Evolutionary conservation across 2,797 vertebrate species (phyloP).

Genomic region (Antennarius maculatus): DNA sequence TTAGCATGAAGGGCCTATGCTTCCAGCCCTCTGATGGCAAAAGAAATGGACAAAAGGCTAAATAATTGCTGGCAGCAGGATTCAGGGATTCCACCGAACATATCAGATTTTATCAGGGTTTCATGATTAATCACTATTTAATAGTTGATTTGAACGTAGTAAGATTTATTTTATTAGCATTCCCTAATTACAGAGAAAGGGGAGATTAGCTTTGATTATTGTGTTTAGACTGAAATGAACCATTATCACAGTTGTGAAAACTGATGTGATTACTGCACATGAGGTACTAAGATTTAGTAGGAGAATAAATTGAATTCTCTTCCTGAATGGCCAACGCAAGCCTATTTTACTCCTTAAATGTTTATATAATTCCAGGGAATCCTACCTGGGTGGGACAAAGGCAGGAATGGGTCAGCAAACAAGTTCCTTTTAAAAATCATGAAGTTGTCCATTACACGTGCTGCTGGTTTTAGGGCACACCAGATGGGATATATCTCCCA

Average conservation of each 20-base stretch:
- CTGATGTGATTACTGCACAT: constrained; percentile 48
- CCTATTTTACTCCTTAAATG: constrained; percentile 38
- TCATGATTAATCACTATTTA: constrained; percentile 64
- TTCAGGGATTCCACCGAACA: constrained; percentile 57
- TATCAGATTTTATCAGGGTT: constrained; percentile 61
- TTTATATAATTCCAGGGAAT: constrained; percentile 34
- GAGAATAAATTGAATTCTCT: constrained; percentile 47
- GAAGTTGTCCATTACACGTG: constrained; percentile 50
- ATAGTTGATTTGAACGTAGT: constrained; percentile 55
- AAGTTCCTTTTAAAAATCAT: constrained; percentile 48
- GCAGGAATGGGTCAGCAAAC: constrained; percentile 48
- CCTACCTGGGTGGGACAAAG: constrained; percentile 32
- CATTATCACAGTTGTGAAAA: constrained; percentile 49
- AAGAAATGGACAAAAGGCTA: constrained; percentile 62
- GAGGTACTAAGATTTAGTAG: constrained; percentile 33
- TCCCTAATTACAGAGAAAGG: constrained; percentile 58
- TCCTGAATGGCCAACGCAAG: constrained; percentile 23
- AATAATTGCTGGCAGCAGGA: constrained; percentile 65
- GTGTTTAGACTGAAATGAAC: constrained; percentile 49
- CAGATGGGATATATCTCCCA: constrained; percentile 46
- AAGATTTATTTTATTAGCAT: constrained; percentile 59
- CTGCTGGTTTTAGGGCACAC: constrained; percentile 59
- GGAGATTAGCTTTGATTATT: constrained; percentile 53
- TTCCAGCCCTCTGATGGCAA: constrained; percentile 64
- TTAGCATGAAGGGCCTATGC: constrained; percentile 69